Conservation (phyloP, 2,888 invertebrate species). For the Globia sparganii region DNA sequence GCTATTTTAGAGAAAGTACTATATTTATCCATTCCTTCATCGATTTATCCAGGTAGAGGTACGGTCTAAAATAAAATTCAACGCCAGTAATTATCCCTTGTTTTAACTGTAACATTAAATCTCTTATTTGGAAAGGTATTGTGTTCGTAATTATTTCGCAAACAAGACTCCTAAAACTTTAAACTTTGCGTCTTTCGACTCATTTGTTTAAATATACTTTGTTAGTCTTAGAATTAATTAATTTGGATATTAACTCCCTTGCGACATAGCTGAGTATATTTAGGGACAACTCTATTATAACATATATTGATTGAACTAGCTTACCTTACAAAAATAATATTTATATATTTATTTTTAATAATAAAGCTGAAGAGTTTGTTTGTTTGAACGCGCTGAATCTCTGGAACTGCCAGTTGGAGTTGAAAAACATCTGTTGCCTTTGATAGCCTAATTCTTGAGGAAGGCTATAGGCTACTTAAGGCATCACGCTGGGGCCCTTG, state of each 20-base stretch:
- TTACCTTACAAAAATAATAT: not conserved
- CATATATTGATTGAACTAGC: not conserved
- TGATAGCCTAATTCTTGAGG: not conserved
- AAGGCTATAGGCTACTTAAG: not conserved
- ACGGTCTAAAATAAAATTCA: constrained; percentile 12
- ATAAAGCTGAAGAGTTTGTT: not conserved
- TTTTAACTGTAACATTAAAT: not conserved
- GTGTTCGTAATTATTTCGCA: constrained; percentile 5
- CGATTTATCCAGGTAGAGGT: not conserved
- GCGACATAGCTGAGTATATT: not conserved
- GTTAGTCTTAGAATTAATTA: not conserved
- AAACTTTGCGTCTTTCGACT: constrained; percentile 10
- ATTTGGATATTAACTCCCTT: not conserved
- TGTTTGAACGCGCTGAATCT: not conserved
- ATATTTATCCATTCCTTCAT: not conserved
- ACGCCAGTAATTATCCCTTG: not conserved
- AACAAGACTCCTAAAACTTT: not conserved
- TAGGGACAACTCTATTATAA: not conserved
- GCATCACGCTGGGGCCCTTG: not conserved
- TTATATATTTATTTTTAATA: not conserved
- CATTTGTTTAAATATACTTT: not conserved
- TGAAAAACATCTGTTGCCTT: not conserved
- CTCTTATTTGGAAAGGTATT: not conserved
- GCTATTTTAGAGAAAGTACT: not conserved
- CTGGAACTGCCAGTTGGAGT: not conserved